Evolutionary conservation across 2,113 vertebrate genomes (phyloP), one percentile per base, ranked within the genome.

Genomic region (Coturnix japonica): DNA sequence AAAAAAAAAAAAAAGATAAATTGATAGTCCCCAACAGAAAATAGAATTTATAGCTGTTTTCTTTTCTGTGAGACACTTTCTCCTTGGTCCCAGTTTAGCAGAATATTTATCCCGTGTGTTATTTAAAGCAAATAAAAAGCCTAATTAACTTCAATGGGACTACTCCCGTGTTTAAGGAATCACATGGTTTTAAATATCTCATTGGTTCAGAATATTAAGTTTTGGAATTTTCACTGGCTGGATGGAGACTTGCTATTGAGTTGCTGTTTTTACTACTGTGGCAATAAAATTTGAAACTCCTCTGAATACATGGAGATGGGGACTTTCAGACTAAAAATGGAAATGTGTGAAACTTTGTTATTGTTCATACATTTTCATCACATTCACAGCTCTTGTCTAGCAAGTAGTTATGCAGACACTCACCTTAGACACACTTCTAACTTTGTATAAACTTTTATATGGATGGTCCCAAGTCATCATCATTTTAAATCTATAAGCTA

Each of bases 271-370:
- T 92, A 89, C 85, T 89, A 43, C 79, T 35, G 59, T 47, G 43
- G 64, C 64, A 91, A 77, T 94, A 94, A 95, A 95, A 94, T 82
- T 56, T 87, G 91, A 95, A 95, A 87, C 90, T 35, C 41, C 43
- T 65, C 74, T 1, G 60, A 91, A 90, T 0, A 74, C n/a, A 67
- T 41, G 82, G 67, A 85, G 33, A 64, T 51, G 71, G 46, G 17
- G 79, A 87, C 67, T 64, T 95, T 21, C 85, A 95, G 76, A 74
- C 78, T 92, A 80, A 95, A 96, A 94, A 87, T 85, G 85, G 83
- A 85, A 76, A 91, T 53, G 57, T 90, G 85, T 88, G 85, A 90
- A 43, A 51, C 81, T 92, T 49, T 30, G n/a, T 73, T 94, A 90
- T 90, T 93, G 75, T 96, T 95, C 72, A 25, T 95, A 28, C 9